phyloP scores from a whole-genome alignment of 2,113 vertebrate species.

The Menura novaehollandiae region DNA sequence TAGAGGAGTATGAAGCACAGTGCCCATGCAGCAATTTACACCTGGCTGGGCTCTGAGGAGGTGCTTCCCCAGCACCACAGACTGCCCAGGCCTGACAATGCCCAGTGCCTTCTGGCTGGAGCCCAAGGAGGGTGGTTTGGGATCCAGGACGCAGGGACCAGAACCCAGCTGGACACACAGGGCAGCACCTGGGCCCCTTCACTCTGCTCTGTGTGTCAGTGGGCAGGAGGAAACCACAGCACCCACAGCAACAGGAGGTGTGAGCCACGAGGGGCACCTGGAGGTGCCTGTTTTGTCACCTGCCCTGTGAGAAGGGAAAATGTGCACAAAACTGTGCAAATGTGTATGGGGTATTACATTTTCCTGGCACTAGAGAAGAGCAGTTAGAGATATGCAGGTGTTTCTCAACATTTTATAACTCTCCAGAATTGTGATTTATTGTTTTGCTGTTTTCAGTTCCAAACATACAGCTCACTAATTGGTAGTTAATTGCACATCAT shows the following conservation, averaged over 20 bases:
- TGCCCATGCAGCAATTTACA: not conserved
- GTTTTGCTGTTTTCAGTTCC: not conserved
- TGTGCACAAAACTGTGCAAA: not conserved
- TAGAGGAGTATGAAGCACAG: not conserved
- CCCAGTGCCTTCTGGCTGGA: not conserved
- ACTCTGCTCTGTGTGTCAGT: accelerated
- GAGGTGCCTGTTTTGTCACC: not conserved
- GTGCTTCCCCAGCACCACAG: accelerated
- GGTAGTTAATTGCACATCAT: not conserved
- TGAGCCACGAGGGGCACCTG: not conserved
- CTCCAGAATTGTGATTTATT: not conserved
- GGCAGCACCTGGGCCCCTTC: not conserved
- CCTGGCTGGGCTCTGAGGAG: not conserved
- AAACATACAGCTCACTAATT: not conserved
- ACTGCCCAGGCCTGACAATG: accelerated
- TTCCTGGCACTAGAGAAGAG: not conserved
- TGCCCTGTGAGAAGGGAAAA: not conserved
- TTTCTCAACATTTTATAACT: not conserved
- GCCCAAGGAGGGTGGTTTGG: not conserved
- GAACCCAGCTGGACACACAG: accelerated
- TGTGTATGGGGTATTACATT: accelerated
- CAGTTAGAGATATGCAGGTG: not conserved
- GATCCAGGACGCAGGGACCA: not conserved
- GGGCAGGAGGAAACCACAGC: not conserved
- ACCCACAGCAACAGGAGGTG: not conserved